Conservation (phyloP, 2,797 vertebrate species). For the Onychomys torridus region DNA sequence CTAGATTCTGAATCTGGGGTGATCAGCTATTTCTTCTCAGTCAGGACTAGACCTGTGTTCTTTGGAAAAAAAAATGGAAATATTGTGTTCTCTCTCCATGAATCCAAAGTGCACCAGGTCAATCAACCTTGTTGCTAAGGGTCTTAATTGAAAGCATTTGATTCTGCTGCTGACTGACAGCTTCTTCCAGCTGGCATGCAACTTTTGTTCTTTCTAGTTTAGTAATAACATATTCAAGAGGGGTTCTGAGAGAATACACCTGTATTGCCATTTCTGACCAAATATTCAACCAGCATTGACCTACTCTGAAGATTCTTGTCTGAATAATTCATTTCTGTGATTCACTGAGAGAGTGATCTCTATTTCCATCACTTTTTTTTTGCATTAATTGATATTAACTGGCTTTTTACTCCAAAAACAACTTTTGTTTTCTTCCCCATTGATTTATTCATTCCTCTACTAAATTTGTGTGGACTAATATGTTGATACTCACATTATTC, state of each 20-base stretch:
- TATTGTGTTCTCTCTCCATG: not conserved
- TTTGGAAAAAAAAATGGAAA: not conserved
- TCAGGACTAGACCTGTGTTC: not conserved
- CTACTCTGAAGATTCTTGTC: not conserved
- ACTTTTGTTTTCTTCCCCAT: not conserved
- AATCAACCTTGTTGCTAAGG: not conserved
- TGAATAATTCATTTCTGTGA: not conserved
- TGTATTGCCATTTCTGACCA: not conserved
- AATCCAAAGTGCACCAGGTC: not conserved
- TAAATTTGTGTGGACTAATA: not conserved
- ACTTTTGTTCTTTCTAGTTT: not conserved
- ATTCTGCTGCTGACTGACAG: not conserved
- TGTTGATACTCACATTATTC: not conserved
- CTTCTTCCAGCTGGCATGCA: not conserved
- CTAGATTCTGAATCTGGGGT: not conserved
- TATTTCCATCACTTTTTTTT: not conserved
- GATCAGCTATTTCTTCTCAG: not conserved
- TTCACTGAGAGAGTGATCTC: not conserved
- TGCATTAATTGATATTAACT: not conserved
- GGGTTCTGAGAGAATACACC: not conserved
- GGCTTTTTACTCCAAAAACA: not conserved
- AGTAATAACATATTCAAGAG: not conserved
- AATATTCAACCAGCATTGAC: not conserved
- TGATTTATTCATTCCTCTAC: slow-evolving; percentile 18
- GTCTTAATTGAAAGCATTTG: not conserved